phyloP scores from a whole-genome alignment of 2,888 invertebrate genomes.

The Polyploca ridens region DNA sequence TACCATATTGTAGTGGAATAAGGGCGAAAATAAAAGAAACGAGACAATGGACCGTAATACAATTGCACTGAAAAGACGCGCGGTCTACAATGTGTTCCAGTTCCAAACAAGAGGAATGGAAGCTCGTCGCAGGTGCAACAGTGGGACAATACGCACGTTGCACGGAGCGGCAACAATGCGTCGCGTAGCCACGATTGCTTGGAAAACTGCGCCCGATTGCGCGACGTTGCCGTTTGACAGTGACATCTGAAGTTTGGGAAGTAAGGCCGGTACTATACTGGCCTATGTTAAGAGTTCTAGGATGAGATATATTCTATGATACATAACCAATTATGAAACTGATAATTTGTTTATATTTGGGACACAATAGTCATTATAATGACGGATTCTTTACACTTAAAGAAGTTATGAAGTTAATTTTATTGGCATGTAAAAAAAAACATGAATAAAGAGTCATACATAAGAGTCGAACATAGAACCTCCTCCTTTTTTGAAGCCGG shows the following conservation, averaged over 20 bases:
- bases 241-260: slow-evolving; percentile 19
- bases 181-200: slow-evolving; percentile 33
- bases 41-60: slow-evolving; percentile 75
- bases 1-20: slow-evolving; percentile 54
- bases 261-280: background rate
- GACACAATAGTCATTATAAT: no score
- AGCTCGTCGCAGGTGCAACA: slow-evolving; percentile 64
- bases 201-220: slow-evolving; percentile 48
- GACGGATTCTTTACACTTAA: no score
- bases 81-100: slow-evolving; percentile 68
- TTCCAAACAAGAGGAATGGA: slow-evolving; percentile 74
- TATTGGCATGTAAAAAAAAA: no score
- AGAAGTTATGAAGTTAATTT: no score
- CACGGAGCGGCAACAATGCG: slow-evolving; percentile 59
- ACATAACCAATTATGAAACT: no score
- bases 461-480: no score
- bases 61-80: slow-evolving; percentile 80
- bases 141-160: slow-evolving; percentile 54
- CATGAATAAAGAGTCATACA: no score
- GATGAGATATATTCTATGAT: no score
- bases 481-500: no score
- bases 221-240: slow-evolving; percentile 43
- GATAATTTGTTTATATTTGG: no score
- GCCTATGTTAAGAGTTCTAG: background rate
- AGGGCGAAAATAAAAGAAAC: slow-evolving; percentile 69